Base-by-base conservation (phyloP, 2,797 vertebrate genomes). In the Brachyalestes nurse region DNA sequence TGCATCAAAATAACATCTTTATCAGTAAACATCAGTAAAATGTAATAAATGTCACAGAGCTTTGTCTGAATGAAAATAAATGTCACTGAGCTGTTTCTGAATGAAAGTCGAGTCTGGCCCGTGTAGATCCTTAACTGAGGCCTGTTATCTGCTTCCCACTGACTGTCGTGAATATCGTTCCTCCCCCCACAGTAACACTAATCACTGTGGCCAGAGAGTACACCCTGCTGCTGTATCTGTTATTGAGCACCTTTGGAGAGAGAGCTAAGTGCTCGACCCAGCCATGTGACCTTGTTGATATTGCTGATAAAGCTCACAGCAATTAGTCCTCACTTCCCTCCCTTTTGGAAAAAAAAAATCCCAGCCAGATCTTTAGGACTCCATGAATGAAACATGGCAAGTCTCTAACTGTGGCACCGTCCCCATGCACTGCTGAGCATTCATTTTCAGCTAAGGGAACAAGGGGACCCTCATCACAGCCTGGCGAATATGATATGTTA, bases 161-260 rank as follows among this genome's bases (percentile, higher is more conserved):
- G 17, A 66, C 19, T 66, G 16, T n/a, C 9, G 8, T 42, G 8
- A 40, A 66, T 40, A 38, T 42, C 17, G 40, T 42, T 38, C 19
- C 25, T 16, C 21, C 23, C 42, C 12, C 10, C 49, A 21, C 49
- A 69, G 25, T 69, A 69, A 21, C 42, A 14, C 42, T 69, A 69
- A 69, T 69, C 13, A 47, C 40, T 69, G n/a, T 69, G 66, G 42
- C 42, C 42, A 21, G 13, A 47, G 42, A 49, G 40, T 12, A 45
- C 42, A 69, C 42, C 66, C 66, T 49, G 49, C 7, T 25, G 45
- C 66, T 49, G 66, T 49, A 69, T 69, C 70, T 28, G 19, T 72
- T 72, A 49, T 72, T 72, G 16, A 55, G 28, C 47, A 58, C 51
- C 17, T 57, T 72, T 49, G 71, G 28, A 57, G 71, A 72, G 71